Evolutionary conservation across 2,888 invertebrate species (phyloP).

Genomic region (Aleiodes leptofemur): DNA sequence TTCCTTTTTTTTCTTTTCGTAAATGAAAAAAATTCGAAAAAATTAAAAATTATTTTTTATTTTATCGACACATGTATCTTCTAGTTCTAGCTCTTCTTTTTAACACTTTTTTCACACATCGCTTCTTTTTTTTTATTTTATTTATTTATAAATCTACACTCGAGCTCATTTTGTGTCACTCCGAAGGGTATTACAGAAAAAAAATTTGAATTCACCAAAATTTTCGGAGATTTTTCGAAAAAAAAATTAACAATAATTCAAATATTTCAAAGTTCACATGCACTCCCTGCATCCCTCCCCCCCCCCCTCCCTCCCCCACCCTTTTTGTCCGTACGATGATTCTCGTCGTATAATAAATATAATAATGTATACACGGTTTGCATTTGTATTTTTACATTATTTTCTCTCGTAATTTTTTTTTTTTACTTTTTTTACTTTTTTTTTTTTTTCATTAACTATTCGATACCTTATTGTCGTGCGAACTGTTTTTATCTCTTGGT

Average conservation of each 20-base stretch:
- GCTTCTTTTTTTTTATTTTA: conserved; percentile 24
- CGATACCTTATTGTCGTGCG: conserved; percentile 75
- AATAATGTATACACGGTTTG: conserved; percentile 73
- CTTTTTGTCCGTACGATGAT: conserved; percentile 61
- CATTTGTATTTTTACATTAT: conserved; percentile 73
- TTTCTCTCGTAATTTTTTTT: conserved; percentile 63
- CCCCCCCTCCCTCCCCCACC: conserved; percentile 46
- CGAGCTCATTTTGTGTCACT: conserved; percentile 46
- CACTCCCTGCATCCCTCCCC: conserved; percentile 31
- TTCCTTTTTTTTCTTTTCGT: too few species aligned
- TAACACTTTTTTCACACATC: conserved; percentile 29
- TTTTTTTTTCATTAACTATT: conserved; percentile 69
- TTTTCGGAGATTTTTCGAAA: conserved; percentile 5
- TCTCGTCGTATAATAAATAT: conserved; percentile 72
- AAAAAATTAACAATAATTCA: conserved; percentile 27
- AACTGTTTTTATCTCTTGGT: conserved; percentile 67
- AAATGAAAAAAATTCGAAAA: conserved; percentile 26
- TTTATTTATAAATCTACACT: conserved; percentile 33
- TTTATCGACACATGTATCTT: conserved; percentile 46
- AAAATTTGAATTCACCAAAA: conserved; percentile 26
- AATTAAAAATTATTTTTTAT: neutral
- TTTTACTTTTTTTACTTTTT: conserved; percentile 53
- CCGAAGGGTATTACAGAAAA: conserved; percentile 1
- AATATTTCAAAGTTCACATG: conserved; percentile 29
- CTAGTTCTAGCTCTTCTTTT: conserved; percentile 39